Evolutionary conservation across 2,113 vertebrate genomes (phyloP).

Genomic region (Illadopsis cleaveri): DNA sequence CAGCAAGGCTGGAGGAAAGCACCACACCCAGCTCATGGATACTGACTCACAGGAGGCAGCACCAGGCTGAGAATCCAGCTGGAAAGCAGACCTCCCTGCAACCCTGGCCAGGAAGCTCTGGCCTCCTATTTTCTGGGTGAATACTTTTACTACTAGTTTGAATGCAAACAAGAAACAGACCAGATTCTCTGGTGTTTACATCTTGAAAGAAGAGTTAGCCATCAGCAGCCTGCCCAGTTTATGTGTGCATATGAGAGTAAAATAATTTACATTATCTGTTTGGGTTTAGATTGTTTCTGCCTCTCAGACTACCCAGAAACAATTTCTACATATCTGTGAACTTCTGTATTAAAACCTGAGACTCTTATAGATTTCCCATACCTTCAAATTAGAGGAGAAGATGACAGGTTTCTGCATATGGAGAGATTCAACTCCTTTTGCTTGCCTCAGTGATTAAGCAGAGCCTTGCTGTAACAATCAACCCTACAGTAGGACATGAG

Average conservation of each 20-base stretch:
- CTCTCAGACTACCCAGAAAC: neutral
- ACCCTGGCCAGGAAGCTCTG: neutral
- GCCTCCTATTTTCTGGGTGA: neutral
- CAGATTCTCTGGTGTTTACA: neutral
- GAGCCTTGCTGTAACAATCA: neutral
- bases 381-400: neutral
- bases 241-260: neutral
- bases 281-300: neutral
- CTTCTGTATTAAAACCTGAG: neutral
- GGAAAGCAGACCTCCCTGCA: neutral
- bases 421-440: neutral
- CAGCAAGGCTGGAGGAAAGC: neutral
- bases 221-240: neutral
- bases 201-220: neutral
- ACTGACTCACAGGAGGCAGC: neutral
- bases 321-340: neutral
- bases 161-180: conserved; percentile 1
- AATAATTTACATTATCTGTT: neutral
- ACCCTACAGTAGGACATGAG: rapidly evolving
- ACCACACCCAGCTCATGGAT: rapidly evolving
- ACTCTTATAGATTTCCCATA: neutral
- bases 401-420: neutral
- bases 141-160: neutral
- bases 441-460: neutral
- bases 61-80: neutral